Base-by-base conservation (phyloP, 1,140 invertebrate genomes). In the Camponotus vicinus region DNA sequence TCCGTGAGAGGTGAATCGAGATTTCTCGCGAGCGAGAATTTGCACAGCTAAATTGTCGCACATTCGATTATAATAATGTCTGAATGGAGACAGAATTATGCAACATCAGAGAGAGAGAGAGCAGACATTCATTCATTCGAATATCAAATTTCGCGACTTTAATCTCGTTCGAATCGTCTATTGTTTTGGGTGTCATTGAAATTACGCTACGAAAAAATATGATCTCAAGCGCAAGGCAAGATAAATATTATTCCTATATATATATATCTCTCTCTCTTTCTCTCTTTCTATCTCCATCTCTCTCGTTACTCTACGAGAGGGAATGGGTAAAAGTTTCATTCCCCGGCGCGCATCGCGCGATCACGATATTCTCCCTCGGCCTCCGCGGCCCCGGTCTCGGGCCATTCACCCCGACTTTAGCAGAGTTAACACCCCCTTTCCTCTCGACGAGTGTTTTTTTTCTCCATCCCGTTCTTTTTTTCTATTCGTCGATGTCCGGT, bases 241-340 rank as follows among this genome's bases (percentile, higher is more conserved):
- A 83, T 83, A 83, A 83, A 85, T 85, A 85, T 85, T 78, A 63
- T 66, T 85, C 63, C 73, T 85, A 66, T 55, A 45, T 63, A 18
- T 76, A 7, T 66, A 15, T 66, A 34, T 61, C 1, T 52, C 0
- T 49, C 3, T 42, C 15, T 42, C 34, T 64, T 15, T 61, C 73
- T 40, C 27, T 3, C 40, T 67, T n/a, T 67, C 59, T 42, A 18
- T 57, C 15, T 52, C 6, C 15, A 13, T 27, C 42, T 78, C 27
- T 66, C n/a, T 75, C 78, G 66, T 40, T 69, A 42, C 21, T 52
- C 15, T 7, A 45, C 6, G n/a, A 32, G 42, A n/a, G n/a, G 40
- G 77, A 79, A 42, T 40, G 55, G 32, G 27, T 27, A 37, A 70
- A 42, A 83, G 66, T 79, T 67, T 69, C 40, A 70, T 70, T 83